Conservation (phyloP, 2,888 invertebrate genomes). For the Teleiodes luculella region DNA sequence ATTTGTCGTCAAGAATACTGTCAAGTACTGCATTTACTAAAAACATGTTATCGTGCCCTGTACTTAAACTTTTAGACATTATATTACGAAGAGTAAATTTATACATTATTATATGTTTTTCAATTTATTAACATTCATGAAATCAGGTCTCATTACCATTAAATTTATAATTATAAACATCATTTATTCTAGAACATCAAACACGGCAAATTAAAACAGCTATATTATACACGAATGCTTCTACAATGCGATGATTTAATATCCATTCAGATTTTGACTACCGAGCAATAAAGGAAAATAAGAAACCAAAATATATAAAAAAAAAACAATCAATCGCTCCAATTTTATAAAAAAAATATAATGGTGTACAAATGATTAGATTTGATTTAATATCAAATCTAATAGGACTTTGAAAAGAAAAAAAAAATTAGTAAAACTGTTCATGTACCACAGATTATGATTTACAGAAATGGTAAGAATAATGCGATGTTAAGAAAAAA, state of each 20-base stretch:
- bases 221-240: constrained; percentile 57
- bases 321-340: neutral
- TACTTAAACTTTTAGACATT: neutral
- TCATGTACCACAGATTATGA: too few relatives aligned
- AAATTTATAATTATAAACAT: constrained; percentile 27
- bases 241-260: constrained; percentile 15
- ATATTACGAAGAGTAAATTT: constrained; percentile 1
- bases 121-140: constrained; percentile 33
- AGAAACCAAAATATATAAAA: neutral
- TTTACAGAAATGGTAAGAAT: too few relatives aligned
- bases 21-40: too few relatives aligned
- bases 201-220: constrained; percentile 65
- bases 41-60: too few relatives aligned
- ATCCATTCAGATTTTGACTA: neutral
- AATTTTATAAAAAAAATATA: too few relatives aligned
- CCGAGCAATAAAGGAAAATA: neutral
- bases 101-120: constrained; percentile 13
- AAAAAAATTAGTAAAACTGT: too few relatives aligned
- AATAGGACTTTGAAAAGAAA: too few relatives aligned
- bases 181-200: constrained; percentile 60
- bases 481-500: too few relatives aligned
- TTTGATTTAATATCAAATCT: too few relatives aligned
- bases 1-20: too few relatives aligned
- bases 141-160: constrained; percentile 52
- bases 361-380: too few relatives aligned